Conservation (phyloP, 2,797 vertebrate genomes). For the Enteromius anoplus region DNA sequence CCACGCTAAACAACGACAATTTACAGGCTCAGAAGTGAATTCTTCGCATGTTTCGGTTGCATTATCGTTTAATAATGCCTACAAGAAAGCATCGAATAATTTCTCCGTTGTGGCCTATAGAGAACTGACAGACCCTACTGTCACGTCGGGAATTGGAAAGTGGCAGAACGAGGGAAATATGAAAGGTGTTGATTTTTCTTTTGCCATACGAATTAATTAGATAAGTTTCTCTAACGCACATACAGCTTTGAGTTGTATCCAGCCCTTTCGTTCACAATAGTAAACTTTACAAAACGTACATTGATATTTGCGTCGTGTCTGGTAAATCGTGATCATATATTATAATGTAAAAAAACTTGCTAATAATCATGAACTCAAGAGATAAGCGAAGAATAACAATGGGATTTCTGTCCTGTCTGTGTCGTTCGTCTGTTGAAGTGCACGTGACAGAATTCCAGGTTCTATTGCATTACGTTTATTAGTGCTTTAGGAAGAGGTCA, state of each 20-base stretch:
- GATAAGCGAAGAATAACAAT: slow-evolving; percentile 26
- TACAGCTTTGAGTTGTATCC: not conserved
- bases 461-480: slow-evolving; percentile 43
- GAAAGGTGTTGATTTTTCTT: not conserved
- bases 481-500: slow-evolving; percentile 14
- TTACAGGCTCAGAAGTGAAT: not conserved
- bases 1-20: not conserved
- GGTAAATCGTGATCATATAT: not conserved
- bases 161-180: not conserved
- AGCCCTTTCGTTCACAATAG: not conserved
- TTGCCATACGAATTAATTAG: not conserved
- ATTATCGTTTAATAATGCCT: not conserved
- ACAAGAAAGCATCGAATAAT: not conserved
- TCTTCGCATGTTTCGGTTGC: too few relatives aligned
- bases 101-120: slow-evolving; percentile 7
- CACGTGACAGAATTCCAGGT: slow-evolving; percentile 42
- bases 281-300: not conserved
- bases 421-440: slow-evolving; percentile 18
- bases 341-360: not conserved
- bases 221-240: not conserved
- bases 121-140: not conserved
- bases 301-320: not conserved
- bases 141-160: not conserved
- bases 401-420: slow-evolving; percentile 26
- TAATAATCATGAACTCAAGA: slow-evolving; percentile 7